Evolutionary conservation across 2,113 vertebrate species (phyloP).

Genomic region (Rhabdomys dilectus): DNA sequence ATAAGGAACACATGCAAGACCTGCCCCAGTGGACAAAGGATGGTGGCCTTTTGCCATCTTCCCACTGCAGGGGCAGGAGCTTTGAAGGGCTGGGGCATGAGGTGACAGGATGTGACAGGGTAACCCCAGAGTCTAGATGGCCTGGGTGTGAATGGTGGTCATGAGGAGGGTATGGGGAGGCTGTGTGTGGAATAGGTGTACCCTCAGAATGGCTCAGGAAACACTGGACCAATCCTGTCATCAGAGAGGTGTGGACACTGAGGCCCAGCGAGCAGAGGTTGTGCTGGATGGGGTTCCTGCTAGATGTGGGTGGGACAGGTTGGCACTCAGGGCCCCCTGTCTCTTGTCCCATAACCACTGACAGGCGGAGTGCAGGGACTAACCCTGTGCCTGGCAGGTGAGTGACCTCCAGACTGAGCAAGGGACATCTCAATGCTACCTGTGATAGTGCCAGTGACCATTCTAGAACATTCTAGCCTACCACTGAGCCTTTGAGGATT

Average conservation of each 20-base stretch:
- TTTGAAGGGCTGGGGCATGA: not conserved
- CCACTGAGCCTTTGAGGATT: not conserved
- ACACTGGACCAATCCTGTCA: not conserved
- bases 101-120: not conserved
- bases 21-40: not conserved
- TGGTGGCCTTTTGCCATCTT: not conserved
- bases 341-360: not conserved
- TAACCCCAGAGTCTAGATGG: slow-evolving; percentile 35
- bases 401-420: not conserved
- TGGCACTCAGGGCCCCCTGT: not conserved
- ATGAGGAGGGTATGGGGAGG: not conserved
- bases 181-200: not conserved
- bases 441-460: not conserved
- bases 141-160: not conserved
- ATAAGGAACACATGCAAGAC: slow-evolving; percentile 71
- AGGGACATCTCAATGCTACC: not conserved
- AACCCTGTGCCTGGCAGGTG: not conserved
- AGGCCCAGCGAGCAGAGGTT: not conserved
- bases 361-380: not conserved
- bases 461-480: not conserved
- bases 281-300: not conserved
- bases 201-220: not conserved
- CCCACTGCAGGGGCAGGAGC: not conserved
- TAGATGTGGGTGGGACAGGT: not conserved
- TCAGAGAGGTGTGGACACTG: not conserved